These are phyloP conservation scores for Bungarus multicinctus DNA, from an alignment of 2,113 vertebrate genomes.

Conservation along the genomic window DNA sequence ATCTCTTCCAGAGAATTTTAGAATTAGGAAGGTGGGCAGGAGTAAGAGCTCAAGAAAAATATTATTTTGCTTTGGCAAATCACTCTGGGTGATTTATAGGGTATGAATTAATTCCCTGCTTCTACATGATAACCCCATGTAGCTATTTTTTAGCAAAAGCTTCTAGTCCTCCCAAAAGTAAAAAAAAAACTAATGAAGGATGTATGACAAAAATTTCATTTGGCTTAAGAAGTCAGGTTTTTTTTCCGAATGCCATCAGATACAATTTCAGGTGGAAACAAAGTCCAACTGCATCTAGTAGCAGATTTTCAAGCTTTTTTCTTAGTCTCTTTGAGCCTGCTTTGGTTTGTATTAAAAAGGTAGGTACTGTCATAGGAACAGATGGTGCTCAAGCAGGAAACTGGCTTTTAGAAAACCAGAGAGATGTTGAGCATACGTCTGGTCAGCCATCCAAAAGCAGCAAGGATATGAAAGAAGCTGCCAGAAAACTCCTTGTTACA, in stretches of 20 bases:
- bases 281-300: constrained; percentile 33
- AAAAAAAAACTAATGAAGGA: not conserved
- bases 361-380: constrained; percentile 60
- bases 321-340: constrained; percentile 52
- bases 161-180: not conserved
- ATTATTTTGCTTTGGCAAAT: not conserved
- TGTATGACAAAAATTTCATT: not conserved
- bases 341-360: constrained; percentile 55
- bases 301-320: constrained; percentile 32
- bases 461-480: constrained; percentile 42
- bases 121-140: not conserved
- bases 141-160: not conserved
- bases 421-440: constrained; percentile 12
- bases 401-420: constrained; percentile 46
- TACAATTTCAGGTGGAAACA: not conserved
- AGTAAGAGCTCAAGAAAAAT: not conserved
- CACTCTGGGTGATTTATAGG: not conserved
- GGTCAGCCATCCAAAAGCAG: constrained; percentile 35
- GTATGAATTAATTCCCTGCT: not conserved
- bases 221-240: not conserved
- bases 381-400: constrained; percentile 60
- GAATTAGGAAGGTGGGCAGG: not conserved
- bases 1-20: not conserved
- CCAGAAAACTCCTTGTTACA: constrained; percentile 52
- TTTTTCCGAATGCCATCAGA: not conserved